Conservation (phyloP, 2,888 invertebrate species). For the Zygaena filipendulae region DNA sequence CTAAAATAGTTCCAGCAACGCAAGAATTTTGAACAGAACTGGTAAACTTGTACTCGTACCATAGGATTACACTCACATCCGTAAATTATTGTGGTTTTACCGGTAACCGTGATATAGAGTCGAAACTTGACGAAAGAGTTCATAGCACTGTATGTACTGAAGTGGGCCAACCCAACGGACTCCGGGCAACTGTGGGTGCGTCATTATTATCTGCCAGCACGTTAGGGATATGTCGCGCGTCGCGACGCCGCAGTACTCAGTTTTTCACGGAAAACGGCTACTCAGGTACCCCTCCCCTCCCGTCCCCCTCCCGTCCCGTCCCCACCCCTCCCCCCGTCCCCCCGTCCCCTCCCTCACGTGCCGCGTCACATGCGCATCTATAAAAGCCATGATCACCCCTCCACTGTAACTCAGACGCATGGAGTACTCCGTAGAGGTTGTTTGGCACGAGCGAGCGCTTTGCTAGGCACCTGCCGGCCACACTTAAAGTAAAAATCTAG, state of each 20-base stretch:
- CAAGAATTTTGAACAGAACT: slow-evolving; percentile 22
- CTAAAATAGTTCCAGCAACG: no score
- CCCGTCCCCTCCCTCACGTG: slow-evolving; percentile 27
- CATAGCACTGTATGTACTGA: no score
- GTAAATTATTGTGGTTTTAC: no score
- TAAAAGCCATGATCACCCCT: slow-evolving; percentile 57
- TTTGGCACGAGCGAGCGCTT: slow-evolving; percentile 71
- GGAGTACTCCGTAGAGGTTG: slow-evolving; percentile 71
- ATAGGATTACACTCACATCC: slow-evolving; percentile 34
- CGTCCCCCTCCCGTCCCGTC: not conserved
- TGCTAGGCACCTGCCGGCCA: slow-evolving; percentile 71
- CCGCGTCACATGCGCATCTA: slow-evolving; percentile 53
- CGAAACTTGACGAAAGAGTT: no score
- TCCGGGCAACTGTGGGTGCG: no score
- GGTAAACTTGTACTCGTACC: slow-evolving; percentile 6
- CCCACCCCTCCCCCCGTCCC: slow-evolving; percentile 18
- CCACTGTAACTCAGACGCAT: slow-evolving; percentile 68
- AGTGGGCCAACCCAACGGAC: slow-evolving; percentile 45
- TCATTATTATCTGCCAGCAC: slow-evolving; percentile 27
- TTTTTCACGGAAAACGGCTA: slow-evolving; percentile 64
- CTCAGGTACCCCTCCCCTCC: slow-evolving; percentile 28
- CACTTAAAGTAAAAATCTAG: slow-evolving; percentile 62
- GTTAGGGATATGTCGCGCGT: slow-evolving; percentile 38
- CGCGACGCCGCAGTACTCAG: slow-evolving; percentile 44
- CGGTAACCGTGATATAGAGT: no score